phyloP scores from a whole-genome alignment of 1,140 invertebrate genomes.

The Ylistrum balloti region DNA sequence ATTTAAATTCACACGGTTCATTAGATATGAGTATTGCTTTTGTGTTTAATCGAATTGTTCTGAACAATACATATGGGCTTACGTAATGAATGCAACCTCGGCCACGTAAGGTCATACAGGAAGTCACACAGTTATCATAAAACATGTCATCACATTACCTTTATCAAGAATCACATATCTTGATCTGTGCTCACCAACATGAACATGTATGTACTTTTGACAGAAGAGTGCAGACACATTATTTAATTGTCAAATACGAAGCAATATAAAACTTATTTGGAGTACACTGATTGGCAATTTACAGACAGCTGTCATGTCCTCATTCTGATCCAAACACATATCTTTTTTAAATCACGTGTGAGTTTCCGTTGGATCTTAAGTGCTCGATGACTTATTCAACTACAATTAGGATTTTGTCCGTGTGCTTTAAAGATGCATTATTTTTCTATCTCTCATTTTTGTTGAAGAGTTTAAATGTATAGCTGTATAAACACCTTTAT shows the following conservation, averaged over 20 bases:
- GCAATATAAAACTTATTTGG: background rate
- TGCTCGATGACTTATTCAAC: too few relatives aligned
- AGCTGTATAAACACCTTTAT: too few relatives aligned
- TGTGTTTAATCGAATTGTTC: background rate
- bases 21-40: background rate
- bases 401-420: too few relatives aligned
- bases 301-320: too few relatives aligned
- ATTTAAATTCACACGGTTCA: too few relatives aligned
- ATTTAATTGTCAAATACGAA: background rate
- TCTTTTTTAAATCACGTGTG: too few relatives aligned
- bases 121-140: background rate
- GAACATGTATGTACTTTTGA: background rate
- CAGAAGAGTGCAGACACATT: background rate
- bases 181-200: background rate
- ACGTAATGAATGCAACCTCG: background rate
- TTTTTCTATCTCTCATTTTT: too few relatives aligned
- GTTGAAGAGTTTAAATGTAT: too few relatives aligned
- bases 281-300: too few relatives aligned
- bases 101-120: background rate
- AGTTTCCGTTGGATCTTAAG: too few relatives aligned
- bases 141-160: background rate
- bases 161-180: background rate
- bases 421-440: too few relatives aligned
- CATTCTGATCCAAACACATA: too few relatives aligned
- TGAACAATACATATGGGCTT: background rate